A percentile compares a stretch with the other conserved stretches of the same genome.
These are phyloP conservation scores for Cranoglanis bouderius DNA, from an alignment of 2,113 vertebrate species.

Conservation along the genomic window DNA sequence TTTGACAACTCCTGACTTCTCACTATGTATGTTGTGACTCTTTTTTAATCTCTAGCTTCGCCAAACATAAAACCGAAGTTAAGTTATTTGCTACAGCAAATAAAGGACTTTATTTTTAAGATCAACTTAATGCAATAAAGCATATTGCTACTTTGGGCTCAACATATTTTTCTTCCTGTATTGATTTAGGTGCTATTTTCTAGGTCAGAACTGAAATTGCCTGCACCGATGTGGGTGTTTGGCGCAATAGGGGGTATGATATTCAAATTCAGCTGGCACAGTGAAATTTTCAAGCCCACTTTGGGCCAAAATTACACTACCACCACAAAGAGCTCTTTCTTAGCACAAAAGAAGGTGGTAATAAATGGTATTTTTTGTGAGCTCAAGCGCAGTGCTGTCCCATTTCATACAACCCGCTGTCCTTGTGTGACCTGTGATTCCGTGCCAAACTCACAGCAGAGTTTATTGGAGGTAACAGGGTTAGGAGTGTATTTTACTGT, in stretches of 20 bases:
- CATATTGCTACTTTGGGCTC: not conserved
- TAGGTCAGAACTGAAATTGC: conserved; percentile 1
- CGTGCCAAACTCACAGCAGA: conserved; percentile 70
- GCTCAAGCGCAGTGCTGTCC: not conserved
- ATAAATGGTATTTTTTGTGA: conserved; percentile 14
- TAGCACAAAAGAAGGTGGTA: conserved; percentile 1
- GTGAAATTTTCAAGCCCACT: not conserved
- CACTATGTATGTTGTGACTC: not conserved
- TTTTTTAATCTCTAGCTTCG: not conserved
- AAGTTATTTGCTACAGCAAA: not conserved
- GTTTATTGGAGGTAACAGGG: conserved; percentile 69
- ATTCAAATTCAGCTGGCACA: conserved; percentile 9
- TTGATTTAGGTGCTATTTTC: not conserved
- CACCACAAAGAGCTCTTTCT: conserved; percentile 15
- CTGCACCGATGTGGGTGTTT: not conserved
- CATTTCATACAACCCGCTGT: conserved; percentile 58
- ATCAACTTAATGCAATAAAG: not conserved
- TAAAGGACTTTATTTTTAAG: not conserved
- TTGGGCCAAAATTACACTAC: not conserved
- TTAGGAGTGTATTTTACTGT: conserved; percentile 58
- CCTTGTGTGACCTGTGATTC: conserved; percentile 66
- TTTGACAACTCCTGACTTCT: conserved; percentile 13
- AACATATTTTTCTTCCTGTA: not conserved
- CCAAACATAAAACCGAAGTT: not conserved
- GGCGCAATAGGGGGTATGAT: not conserved